These are phyloP conservation scores for Drosophila elegans DNA, from an alignment of 1,140 invertebrate genomes.

Conservation along the genomic window DNA sequence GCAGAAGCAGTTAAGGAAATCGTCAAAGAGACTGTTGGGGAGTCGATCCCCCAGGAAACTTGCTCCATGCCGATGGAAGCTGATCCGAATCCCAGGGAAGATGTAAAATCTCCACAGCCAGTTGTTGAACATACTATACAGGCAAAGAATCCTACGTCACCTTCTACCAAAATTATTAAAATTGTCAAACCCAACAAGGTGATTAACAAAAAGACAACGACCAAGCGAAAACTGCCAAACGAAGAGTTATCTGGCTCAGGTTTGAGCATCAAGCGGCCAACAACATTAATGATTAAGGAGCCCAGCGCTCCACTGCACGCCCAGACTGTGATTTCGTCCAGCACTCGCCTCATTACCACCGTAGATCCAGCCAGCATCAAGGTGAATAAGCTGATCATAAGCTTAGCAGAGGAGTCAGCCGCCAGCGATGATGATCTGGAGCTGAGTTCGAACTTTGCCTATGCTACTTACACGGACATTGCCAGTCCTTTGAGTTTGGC, in stretches of 20 bases:
- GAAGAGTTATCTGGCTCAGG: background rate
- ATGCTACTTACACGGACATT: slow-evolving; percentile 54
- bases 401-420: slow-evolving; percentile 56
- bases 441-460: slow-evolving; percentile 30
- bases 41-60: background rate
- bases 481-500: slow-evolving; percentile 68
- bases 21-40: background rate
- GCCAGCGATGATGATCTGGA: slow-evolving; percentile 72
- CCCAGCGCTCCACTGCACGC: slow-evolving; percentile 23
- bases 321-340: slow-evolving; percentile 8
- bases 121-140: background rate
- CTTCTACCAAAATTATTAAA: slow-evolving; percentile 58
- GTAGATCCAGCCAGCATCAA: slow-evolving; percentile 62
- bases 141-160: background rate
- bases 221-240: slow-evolving; percentile 52
- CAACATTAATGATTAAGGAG: slow-evolving; percentile 55
- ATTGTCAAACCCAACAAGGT: slow-evolving; percentile 82
- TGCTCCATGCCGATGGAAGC: background rate
- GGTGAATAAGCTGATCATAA: slow-evolving; percentile 66
- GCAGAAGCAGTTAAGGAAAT: background rate
- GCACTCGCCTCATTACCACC: slow-evolving; percentile 65
- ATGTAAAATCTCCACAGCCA: background rate
- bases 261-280: slow-evolving; percentile 36
- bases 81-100: background rate
- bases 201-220: slow-evolving; percentile 70